Evolutionary conservation across 2,113 vertebrate species (phyloP).

Genomic region (Willisornis vidua): DNA sequence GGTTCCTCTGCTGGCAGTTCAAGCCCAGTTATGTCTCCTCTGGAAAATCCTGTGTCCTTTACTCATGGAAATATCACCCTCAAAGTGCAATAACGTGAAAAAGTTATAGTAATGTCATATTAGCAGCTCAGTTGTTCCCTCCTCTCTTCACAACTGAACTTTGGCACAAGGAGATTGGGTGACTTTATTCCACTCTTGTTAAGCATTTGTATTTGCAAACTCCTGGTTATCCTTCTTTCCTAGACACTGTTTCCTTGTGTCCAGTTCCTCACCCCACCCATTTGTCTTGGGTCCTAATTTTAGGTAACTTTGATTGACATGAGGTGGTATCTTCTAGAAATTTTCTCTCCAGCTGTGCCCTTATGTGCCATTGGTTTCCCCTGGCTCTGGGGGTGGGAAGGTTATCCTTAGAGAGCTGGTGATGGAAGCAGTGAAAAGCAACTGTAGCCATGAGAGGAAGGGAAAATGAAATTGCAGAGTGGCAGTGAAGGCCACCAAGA

Average conservation of each 20-base stretch:
- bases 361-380: accelerated
- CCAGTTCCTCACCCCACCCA: neutral
- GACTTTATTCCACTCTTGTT: neutral
- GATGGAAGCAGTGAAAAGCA: neutral
- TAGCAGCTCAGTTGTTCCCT: neutral
- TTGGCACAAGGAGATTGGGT: accelerated
- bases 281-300: neutral
- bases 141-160: neutral
- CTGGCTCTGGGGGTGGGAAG: neutral
- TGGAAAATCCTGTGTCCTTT: neutral
- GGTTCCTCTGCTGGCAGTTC: neutral
- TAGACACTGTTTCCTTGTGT: neutral
- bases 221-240: neutral
- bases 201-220: neutral
- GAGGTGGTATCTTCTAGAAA: neutral
- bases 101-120: neutral
- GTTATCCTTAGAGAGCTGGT: neutral
- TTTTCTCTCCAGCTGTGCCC: neutral
- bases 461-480: neutral
- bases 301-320: neutral
- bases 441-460: neutral
- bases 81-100: neutral
- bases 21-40: neutral
- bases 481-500: neutral
- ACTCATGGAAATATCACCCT: neutral